Conservation (phyloP, 2,113 vertebrate species). For the Perognathus longimembris region DNA sequence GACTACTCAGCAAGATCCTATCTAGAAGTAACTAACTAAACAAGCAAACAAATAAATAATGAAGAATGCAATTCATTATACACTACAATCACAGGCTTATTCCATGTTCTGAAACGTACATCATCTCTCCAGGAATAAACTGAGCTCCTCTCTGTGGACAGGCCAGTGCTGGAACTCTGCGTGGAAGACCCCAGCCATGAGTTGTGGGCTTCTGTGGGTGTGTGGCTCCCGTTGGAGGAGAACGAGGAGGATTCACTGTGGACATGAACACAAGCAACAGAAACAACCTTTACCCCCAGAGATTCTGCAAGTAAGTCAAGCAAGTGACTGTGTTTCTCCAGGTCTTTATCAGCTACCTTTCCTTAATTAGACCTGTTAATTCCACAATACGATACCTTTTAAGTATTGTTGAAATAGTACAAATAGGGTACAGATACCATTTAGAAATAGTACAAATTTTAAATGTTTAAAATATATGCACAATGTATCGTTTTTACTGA, state of each 20-base stretch:
- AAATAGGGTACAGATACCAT: too few species aligned
- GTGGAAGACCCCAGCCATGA: constrained; percentile 86
- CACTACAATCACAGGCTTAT: background rate
- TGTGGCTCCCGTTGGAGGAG: constrained; percentile 76
- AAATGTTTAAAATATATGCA: background rate
- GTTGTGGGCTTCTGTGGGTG: constrained; percentile 80
- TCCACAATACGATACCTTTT: background rate
- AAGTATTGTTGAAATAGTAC: too few species aligned
- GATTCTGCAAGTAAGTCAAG: background rate
- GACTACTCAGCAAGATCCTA: background rate
- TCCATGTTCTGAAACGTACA: constrained; percentile 81
- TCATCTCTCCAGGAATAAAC: constrained; percentile 92
- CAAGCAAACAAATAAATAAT: background rate
- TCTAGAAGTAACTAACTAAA: too few species aligned
- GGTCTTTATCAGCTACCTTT: background rate
- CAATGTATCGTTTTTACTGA: background rate
- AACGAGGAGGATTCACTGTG: constrained; percentile 82
- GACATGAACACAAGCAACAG: constrained; percentile 56
- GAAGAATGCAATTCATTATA: background rate
- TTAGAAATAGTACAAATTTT: too few species aligned
- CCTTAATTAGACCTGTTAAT: background rate
- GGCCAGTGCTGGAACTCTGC: constrained; percentile 84
- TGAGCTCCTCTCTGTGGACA: constrained; percentile 91
- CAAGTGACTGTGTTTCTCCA: background rate
- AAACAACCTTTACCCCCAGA: background rate